These are phyloP conservation scores for Brachypalpus laphriformis DNA, from an alignment of 2,888 invertebrate species.

Conservation along the genomic window DNA sequence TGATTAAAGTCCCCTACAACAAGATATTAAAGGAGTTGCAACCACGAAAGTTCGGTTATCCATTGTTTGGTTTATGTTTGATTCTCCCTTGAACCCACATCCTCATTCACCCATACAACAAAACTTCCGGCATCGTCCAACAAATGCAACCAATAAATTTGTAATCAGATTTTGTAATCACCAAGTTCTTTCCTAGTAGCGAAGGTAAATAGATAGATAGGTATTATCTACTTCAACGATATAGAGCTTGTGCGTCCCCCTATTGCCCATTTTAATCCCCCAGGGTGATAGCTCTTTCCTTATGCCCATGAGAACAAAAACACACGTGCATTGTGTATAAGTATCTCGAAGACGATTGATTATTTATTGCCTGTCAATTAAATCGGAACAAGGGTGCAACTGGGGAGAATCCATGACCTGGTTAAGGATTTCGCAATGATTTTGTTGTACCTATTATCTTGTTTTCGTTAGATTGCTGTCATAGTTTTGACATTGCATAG, in stretches of 20 bases:
- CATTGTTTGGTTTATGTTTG: constrained; percentile 32
- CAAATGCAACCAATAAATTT: constrained; percentile 54
- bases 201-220: too few relatives aligned
- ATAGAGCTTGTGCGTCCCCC: not conserved
- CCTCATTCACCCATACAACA: not conserved
- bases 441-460: constrained; percentile 51
- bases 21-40: constrained; percentile 22
- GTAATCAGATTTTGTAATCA: constrained; percentile 55
- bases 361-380: constrained; percentile 70
- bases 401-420: constrained; percentile 52
- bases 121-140: constrained; percentile 1
- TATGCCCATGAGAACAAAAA: constrained; percentile 4
- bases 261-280: not conserved
- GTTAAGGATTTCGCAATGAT: constrained; percentile 41
- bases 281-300: not conserved
- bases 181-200: constrained; percentile 19
- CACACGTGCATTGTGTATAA: constrained; percentile 37
- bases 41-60: constrained; percentile 43
- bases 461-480: constrained; percentile 51
- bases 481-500: constrained; percentile 46
- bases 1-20: constrained; percentile 29
- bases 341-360: constrained; percentile 43
- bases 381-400: constrained; percentile 41
- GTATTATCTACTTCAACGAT: not conserved
- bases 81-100: not conserved